A percentile compares a stretch with the other conserved stretches of the same genome.
Evolutionary conservation across 2,797 vertebrate genomes (phyloP).

Genomic region (Falco concolor): DNA sequence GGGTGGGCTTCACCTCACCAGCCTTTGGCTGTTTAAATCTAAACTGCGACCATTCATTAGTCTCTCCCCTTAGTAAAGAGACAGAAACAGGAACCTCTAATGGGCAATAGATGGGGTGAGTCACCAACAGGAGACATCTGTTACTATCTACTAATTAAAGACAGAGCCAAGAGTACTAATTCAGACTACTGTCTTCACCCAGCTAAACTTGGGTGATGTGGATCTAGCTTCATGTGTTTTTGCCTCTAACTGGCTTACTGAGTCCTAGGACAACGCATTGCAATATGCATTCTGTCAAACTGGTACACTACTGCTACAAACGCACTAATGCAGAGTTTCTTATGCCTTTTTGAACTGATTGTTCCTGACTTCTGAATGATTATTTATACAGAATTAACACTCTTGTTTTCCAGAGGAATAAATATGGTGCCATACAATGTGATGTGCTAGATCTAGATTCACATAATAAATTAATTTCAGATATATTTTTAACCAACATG

Average conservation of each 20-base stretch:
- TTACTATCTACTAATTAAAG: conserved; percentile 43
- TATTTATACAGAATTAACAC: neutral
- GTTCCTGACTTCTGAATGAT: neutral
- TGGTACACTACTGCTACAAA: neutral
- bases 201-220: neutral
- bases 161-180: neutral
- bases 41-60: neutral
- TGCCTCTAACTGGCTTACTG: neutral
- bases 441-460: neutral
- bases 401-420: neutral
- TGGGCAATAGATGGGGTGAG: conserved; percentile 32
- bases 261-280: neutral
- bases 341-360: neutral
- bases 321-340: neutral
- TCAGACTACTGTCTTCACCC: neutral
- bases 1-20: neutral
- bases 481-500: neutral
- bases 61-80: neutral
- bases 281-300: neutral
- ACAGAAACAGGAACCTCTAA: conserved; percentile 31
- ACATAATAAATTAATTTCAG: neutral
- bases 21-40: neutral
- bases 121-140: conserved; percentile 49
- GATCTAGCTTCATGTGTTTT: neutral
- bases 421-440: neutral